A percentile compares a stretch with the other conserved stretches of the same genome.
These are phyloP conservation scores for Lonchura striata DNA, from an alignment of 2,113 vertebrate species.

Conservation along the genomic window DNA sequence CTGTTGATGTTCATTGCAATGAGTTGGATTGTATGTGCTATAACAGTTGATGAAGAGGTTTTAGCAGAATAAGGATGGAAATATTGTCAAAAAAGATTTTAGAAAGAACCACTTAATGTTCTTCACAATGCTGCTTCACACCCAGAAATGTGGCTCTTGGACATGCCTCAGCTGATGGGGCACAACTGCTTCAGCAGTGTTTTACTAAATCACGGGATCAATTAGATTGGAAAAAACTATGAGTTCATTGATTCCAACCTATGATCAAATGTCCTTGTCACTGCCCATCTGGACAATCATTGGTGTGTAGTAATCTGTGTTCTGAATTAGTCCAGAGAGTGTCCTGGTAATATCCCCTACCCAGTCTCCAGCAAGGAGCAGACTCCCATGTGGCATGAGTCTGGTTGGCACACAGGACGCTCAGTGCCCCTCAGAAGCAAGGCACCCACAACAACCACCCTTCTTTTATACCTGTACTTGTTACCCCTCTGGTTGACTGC, in stretches of 20 bases:
- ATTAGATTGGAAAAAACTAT: neutral
- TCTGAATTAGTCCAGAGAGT: neutral
- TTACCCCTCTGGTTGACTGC: neutral
- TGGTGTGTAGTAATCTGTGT: no score
- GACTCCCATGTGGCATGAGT: neutral
- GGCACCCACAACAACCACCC: neutral
- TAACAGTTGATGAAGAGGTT: neutral
- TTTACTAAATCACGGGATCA: neutral
- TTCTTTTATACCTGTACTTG: neutral
- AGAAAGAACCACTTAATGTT: neutral
- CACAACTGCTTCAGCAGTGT: neutral
- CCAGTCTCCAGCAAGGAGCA: neutral
- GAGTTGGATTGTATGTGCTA: neutral
- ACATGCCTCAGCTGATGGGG: fast-evolving
- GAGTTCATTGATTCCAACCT: neutral
- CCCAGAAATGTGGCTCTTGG: neutral
- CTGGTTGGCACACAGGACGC: neutral
- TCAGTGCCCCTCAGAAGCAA: neutral
- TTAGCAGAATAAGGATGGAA: neutral
- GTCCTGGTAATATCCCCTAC: neutral
- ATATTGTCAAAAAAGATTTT: fast-evolving
- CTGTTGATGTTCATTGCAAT: neutral
- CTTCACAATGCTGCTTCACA: neutral
- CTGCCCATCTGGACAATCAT: neutral
- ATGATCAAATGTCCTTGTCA: fast-evolving